Conservation (phyloP, 2,888 invertebrate genomes). For the Eristalis arbustorum region DNA sequence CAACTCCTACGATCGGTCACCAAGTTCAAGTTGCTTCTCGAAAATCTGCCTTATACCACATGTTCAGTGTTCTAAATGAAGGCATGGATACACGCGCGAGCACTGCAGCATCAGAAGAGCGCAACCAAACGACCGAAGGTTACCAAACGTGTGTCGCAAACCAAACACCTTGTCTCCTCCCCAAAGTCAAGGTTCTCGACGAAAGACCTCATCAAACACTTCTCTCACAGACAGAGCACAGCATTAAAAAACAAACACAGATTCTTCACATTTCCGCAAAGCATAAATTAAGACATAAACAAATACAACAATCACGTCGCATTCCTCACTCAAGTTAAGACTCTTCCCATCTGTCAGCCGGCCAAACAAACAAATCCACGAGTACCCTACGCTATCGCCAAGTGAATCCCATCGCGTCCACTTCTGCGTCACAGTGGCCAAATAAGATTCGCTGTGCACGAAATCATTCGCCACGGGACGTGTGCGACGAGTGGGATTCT, state of each 20-base stretch:
- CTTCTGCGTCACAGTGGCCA: constrained; percentile 30
- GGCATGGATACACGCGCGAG: no score
- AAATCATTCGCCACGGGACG: not conserved
- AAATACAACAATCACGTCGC: not conserved
- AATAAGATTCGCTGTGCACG: constrained; percentile 17
- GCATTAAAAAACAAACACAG: not conserved
- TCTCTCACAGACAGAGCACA: not conserved
- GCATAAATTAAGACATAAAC: not conserved
- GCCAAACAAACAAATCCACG: not conserved
- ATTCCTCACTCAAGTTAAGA: not conserved
- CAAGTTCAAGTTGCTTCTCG: no score
- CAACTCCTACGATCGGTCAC: no score
- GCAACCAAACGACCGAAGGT: no score
- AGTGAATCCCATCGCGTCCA: not conserved
- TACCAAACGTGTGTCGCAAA: no score
- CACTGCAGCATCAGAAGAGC: no score
- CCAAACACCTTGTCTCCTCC: no score
- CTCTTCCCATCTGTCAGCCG: not conserved
- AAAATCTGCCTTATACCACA: no score
- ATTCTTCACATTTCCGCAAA: not conserved
- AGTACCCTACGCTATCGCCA: constrained; percentile 7
- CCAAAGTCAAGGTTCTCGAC: no score
- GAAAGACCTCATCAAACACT: no score
- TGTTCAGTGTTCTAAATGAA: no score
- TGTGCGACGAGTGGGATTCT: not conserved